phyloP scores from a whole-genome alignment of 2,797 vertebrate species.

The Sardinella longiceps region DNA sequence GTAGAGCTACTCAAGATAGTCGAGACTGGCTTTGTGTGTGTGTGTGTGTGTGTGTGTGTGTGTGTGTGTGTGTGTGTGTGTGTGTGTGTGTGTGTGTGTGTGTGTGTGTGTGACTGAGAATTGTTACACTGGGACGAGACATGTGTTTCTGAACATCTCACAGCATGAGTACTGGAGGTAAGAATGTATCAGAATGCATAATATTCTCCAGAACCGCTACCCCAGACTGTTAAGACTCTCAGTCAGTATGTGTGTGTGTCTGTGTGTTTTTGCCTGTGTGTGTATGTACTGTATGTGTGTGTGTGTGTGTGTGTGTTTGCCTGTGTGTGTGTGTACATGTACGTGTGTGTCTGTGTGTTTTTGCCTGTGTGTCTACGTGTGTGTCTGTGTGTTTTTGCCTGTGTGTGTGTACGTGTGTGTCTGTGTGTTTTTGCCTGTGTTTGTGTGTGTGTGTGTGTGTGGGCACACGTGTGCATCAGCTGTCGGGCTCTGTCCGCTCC shows the following conservation, averaged over 20 bases:
- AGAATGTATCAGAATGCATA: background rate
- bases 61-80: background rate
- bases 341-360: background rate
- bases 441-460: background rate
- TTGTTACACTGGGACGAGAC: background rate
- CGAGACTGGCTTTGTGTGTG: no score
- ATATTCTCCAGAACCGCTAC: background rate
- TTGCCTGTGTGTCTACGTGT: no score
- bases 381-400: no score
- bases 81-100: background rate
- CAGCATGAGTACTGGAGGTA: background rate
- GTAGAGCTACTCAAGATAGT: no score
- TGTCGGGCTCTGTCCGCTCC: slow-evolving; percentile 71
- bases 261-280: background rate
- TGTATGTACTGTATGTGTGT: no score
- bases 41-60: background rate
- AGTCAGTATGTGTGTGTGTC: background rate
- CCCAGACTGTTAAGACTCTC: background rate
- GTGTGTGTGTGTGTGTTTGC: no score
- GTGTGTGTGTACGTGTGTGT: background rate
- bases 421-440: background rate
- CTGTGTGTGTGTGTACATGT: no score
- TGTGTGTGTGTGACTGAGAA: background rate
- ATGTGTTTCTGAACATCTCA: background rate
- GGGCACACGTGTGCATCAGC: slow-evolving; percentile 55